phyloP scores from a whole-genome alignment of 2,113 vertebrate genomes.

The Leptosomus discolor region DNA sequence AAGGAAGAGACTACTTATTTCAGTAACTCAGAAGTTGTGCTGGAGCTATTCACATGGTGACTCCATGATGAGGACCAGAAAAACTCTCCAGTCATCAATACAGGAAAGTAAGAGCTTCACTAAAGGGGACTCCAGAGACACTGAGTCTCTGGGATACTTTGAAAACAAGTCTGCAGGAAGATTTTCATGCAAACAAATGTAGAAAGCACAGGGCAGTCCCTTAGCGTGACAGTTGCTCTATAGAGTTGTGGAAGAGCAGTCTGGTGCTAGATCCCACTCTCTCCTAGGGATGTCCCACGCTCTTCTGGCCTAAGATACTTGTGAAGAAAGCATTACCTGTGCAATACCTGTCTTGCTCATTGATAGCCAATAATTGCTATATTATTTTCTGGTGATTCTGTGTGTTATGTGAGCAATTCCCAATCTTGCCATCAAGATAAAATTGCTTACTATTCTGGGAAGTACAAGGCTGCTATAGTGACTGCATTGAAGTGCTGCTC shows the following conservation, averaged over 20 bases:
- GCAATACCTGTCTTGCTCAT: neutral
- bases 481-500: neutral
- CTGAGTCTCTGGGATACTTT: neutral
- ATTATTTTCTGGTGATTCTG: neutral
- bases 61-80: neutral
- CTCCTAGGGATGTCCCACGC: neutral
- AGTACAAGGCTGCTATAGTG: neutral
- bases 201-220: neutral
- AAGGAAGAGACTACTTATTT: neutral
- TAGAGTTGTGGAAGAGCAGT: neutral
- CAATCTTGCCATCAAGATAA: neutral
- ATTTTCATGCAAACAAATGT: neutral
- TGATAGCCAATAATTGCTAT: neutral
- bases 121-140: neutral
- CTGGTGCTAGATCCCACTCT: neutral
- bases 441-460: neutral
- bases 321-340: neutral
- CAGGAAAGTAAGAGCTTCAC: neutral
- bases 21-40: neutral
- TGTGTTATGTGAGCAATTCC: neutral
- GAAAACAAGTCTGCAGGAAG: neutral
- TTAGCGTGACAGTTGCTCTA: neutral
- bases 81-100: neutral
- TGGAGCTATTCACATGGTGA: neutral
- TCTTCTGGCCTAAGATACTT: neutral